phyloP scores from a whole-genome alignment of 1,140 invertebrate genomes.

The Drosophila navojoa region DNA sequence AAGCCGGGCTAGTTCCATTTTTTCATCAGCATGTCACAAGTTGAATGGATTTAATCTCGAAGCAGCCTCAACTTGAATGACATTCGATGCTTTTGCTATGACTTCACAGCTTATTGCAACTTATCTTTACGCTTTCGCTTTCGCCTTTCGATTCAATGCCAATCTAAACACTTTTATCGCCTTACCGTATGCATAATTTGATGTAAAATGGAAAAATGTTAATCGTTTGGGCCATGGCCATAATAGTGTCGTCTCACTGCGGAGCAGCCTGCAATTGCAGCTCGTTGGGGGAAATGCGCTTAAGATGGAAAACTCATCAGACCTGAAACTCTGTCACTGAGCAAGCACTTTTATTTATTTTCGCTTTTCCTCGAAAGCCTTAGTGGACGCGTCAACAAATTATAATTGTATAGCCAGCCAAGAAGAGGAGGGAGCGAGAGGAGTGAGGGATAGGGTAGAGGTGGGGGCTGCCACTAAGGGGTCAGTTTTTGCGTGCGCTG shows the following conservation, averaged over 20 bases:
- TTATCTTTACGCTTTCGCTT: background rate
- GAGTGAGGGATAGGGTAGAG: background rate
- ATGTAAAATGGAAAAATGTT: constrained; percentile 25
- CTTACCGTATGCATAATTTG: constrained; percentile 57
- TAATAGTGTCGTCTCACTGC: constrained; percentile 16
- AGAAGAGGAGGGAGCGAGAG: background rate
- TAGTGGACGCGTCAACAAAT: constrained; percentile 53
- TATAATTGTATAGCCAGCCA: constrained; percentile 52
- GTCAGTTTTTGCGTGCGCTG: constrained; percentile 47
- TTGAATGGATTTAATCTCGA: background rate
- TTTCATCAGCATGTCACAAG: background rate
- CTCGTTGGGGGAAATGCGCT: background rate
- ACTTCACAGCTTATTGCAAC: background rate
- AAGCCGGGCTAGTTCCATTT: background rate
- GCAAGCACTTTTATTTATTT: constrained; percentile 24
- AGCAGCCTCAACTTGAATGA: no score
- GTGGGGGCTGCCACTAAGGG: background rate
- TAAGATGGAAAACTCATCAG: constrained; percentile 12
- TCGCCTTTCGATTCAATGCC: constrained; percentile 1
- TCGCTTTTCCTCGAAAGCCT: constrained; percentile 10
- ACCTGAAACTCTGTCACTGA: constrained; percentile 17
- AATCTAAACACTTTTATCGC: constrained; percentile 1
- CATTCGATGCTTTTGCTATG: no score
- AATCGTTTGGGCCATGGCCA: constrained; percentile 31
- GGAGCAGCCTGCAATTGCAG: background rate